Evolutionary conservation across 1,140 invertebrate genomes (phyloP), one percentile per base, ranked within the genome.

Genomic region (Leptopilina boulardi): DNA sequence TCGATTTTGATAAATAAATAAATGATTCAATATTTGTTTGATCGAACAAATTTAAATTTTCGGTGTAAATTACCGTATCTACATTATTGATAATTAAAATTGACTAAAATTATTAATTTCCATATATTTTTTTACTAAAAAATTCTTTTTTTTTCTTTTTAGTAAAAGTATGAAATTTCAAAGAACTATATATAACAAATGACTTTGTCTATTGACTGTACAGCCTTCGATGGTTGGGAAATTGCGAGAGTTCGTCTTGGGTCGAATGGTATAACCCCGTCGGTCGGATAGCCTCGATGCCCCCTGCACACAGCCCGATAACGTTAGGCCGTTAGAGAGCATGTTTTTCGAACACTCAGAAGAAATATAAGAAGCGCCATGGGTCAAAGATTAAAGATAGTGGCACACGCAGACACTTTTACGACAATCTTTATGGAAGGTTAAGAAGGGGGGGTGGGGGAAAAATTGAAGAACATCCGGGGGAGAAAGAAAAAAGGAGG

Each of bases 231-330:
- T 44, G 41, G 71, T 47, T 21, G 78, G 54, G 74, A 47, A 71
- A 79, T 73, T 41, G 54, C 23, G 18, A 71, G 75, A 73, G 78
- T 79, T 83, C 80, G 81, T 80, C 77, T 38, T 71, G 84, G 83
- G 81, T 85, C 84, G 82, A 80, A 26, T 77, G 78, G 74, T 84
- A 38, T 38, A 86, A 89, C 85, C 87, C 83, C 87, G 79, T 82
- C 54, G 76, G 78, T 81, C 80, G 86, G 85, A 88, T 85, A 86
- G 83, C 85, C 83, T 84, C 84, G 87, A 87, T 88, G 88, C 88
- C 88, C 88, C 88, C 88, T 87, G 88, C 84, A 84, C 84, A 78
- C 88, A 87, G 34, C 82, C 84, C 79, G 79, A 82, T 82, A 81
- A 76, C 73, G 74, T 78, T 73, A 73, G 76, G 80, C 75, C 79